Base-by-base conservation (phyloP, 2,888 invertebrate species). In the Ephialtes manifestator region DNA sequence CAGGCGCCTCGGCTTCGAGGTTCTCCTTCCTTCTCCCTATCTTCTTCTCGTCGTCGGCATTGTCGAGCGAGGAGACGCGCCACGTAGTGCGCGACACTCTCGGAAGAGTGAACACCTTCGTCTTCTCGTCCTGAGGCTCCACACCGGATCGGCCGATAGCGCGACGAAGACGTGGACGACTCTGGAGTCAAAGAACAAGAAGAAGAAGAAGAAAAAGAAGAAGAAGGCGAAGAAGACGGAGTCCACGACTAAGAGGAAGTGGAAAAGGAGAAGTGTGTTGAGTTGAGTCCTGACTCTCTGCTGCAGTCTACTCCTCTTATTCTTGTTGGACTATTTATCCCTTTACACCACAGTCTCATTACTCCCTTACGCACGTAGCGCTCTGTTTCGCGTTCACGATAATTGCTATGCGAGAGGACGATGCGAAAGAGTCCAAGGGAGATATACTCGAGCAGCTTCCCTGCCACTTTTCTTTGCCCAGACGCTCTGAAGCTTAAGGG, bases 361-460 rank as follows among this genome's bases (percentile, higher is more conserved):
- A 87, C 84, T 86, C 87, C 83, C 84, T 84, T 85, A 81, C 88
- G 85, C 87, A 88, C 88, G 88, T 88, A 87, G 83, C 65, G 67
- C 63, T 68, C 70, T 83, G 83, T 81, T 74, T 77, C 81, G 74
- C 84, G 75, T 72, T 83, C 75, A 77, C 83, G 84, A 86, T 86
- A 87, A 88, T 86, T 87, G 87, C 84, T 86, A 84, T 76, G 77
- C 87, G 48, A 78, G 78, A 74, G 83, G 71, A 63, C 28, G 72
- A 72, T 39, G 53, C 18, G 65, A 8, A 51, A 78, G 58, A 15
- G 60, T 39, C 39, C 10, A 39, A 39, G 39, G 39, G 2, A 39
- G 10, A 39, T 39, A 10, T 39, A 60, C 31, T 31, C 60, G 4
- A 58, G 20, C 3, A 7, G 31, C 60, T 18, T 55, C 11, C 18